phyloP scores from a whole-genome alignment of 2,888 invertebrate species.

The Odontocerum albicorne region DNA sequence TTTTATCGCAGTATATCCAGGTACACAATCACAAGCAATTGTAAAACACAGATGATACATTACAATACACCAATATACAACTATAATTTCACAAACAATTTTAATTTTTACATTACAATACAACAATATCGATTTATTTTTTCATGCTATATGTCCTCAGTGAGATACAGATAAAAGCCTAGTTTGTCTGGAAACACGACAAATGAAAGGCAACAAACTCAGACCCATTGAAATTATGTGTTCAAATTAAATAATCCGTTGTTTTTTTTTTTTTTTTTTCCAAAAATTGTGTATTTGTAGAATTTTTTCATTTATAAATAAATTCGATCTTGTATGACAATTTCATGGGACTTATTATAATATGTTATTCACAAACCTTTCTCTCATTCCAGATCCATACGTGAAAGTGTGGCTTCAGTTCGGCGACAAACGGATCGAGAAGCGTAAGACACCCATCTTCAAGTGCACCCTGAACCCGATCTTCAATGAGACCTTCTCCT shows the following conservation, averaged over 20 bases:
- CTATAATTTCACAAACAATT: too few species aligned
- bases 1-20: too few species aligned
- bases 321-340: neutral
- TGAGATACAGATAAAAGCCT: too few species aligned
- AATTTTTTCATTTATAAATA: neutral
- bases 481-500: constrained; percentile 94
- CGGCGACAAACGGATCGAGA: constrained; percentile 92
- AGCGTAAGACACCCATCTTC: constrained; percentile 93
- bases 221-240: too few species aligned
- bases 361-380: neutral
- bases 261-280: neutral
- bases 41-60: too few species aligned
- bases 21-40: too few species aligned
- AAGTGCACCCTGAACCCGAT: constrained; percentile 94
- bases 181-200: too few species aligned
- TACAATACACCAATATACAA: too few species aligned
- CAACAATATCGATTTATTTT: too few species aligned
- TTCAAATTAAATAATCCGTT: neutral
- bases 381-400: constrained; percentile 82
- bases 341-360: neutral
- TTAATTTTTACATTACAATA: neutral
- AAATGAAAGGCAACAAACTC: too few species aligned
- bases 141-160: too few species aligned
- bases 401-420: constrained; percentile 98
- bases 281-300: neutral